A percentile compares a stretch with the other conserved stretches of the same genome.
These are phyloP conservation scores for Caenorhabditis doughertyi DNA, from an alignment of 2,888 invertebrate species.

Conservation along the genomic window DNA sequence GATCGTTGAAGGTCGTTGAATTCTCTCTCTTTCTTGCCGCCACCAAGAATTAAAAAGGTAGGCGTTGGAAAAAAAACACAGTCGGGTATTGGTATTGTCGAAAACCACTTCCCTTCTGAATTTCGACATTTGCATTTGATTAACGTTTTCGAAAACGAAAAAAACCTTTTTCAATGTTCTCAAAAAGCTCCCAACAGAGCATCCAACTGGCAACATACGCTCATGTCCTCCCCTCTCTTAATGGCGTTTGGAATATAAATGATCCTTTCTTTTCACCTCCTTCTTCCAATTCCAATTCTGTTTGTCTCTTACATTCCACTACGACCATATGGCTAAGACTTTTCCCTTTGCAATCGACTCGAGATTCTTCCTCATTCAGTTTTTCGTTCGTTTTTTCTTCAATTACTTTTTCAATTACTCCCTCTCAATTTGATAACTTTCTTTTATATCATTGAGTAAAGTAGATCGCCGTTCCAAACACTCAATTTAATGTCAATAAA, in stretches of 20 bases:
- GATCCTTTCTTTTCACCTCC: constrained; percentile 49
- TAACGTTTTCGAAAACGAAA: constrained; percentile 2
- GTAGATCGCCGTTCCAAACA: constrained; percentile 55
- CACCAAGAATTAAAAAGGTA: constrained; percentile 22
- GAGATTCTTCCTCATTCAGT: background rate
- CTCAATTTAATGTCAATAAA: constrained; percentile 54
- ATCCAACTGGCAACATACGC: constrained; percentile 34
- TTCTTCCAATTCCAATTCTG: constrained; percentile 14
- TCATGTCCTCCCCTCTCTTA: constrained; percentile 28
- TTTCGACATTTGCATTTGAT: constrained; percentile 20
- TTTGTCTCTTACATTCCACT: constrained; percentile 14
- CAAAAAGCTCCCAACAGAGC: constrained; percentile 9
- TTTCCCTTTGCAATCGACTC: background rate
- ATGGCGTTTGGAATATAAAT: constrained; percentile 57
- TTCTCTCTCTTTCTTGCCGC: constrained; percentile 6
- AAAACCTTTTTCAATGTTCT: background rate
- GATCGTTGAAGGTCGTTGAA: constrained; percentile 49
- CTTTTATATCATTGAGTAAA: constrained; percentile 20
- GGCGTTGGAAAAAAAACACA: constrained; percentile 37
- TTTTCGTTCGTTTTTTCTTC: background rate
- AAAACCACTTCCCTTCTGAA: constrained; percentile 14
- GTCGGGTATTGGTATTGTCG: constrained; percentile 15
- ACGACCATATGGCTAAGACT: constrained; percentile 24
- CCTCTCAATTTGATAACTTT: constrained; percentile 9
- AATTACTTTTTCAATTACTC: background rate